A percentile compares a stretch with the other conserved stretches of the same genome.
Conservation (phyloP, 2,888 invertebrate genomes). For the Torymus auratus region DNA sequence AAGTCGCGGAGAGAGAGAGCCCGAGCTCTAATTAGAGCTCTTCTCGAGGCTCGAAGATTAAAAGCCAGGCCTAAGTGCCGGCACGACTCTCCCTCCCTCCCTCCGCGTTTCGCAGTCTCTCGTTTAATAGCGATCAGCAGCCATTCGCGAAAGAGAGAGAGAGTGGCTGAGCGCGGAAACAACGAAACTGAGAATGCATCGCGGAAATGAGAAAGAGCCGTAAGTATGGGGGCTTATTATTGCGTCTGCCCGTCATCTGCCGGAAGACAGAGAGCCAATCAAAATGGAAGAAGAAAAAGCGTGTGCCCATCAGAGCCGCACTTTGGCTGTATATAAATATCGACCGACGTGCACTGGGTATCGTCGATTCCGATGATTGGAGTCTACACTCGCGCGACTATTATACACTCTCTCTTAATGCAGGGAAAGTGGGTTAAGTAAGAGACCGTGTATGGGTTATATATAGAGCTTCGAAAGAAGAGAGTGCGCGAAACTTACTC, state of each 20-base stretch:
- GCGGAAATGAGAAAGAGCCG: constrained; percentile 32
- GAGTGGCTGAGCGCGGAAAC: background rate
- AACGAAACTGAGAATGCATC: constrained; percentile 42
- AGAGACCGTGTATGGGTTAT: constrained; percentile 30
- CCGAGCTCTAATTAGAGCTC: constrained; percentile 73
- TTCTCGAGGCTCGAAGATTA: constrained; percentile 71
- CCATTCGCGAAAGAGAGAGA: constrained; percentile 63
- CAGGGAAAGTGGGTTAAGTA: constrained; percentile 46
- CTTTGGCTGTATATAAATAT: background rate
- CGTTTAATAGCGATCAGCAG: constrained; percentile 68
- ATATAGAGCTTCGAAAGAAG: background rate
- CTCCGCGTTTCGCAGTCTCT: constrained; percentile 43
- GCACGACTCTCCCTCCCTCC: constrained; percentile 63
- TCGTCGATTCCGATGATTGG: too few relatives aligned
- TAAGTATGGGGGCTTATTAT: constrained; percentile 4
- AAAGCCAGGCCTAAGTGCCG: constrained; percentile 69
- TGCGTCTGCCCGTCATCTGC: background rate
- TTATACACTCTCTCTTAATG: constrained; percentile 2
- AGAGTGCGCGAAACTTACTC: constrained; percentile 38
- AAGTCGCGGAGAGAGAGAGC: constrained; percentile 64
- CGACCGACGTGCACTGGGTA: too few relatives aligned
- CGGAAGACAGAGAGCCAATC: too few relatives aligned
- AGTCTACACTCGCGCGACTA: too few relatives aligned
- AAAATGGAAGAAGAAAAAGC: too few relatives aligned
- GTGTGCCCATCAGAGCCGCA: too few relatives aligned